Conservation (phyloP, 2,113 vertebrate genomes). For the Parus major region DNA sequence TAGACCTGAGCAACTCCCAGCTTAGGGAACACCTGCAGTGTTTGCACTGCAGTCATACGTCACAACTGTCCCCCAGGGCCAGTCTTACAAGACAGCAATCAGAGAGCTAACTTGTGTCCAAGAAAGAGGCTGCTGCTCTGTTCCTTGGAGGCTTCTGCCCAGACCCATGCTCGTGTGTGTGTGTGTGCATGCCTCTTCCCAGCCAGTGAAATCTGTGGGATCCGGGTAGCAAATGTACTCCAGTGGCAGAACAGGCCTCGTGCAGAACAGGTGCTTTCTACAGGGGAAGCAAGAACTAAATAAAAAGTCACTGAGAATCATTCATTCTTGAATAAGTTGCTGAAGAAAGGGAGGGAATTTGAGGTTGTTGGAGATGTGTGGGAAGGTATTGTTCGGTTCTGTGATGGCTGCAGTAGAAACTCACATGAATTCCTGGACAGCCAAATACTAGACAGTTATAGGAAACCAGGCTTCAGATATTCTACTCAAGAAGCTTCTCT, state of each 20-base stretch:
- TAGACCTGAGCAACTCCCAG: not conserved
- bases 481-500: not conserved
- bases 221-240: not conserved
- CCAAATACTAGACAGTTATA: not conserved
- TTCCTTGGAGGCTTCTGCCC: not conserved
- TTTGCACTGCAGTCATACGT: not conserved
- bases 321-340: not conserved
- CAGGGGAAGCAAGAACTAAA: not conserved
- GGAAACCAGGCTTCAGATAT: not conserved
- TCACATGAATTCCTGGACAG: not conserved
- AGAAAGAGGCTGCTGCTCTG: not conserved
- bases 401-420: not conserved
- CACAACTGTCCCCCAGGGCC: not conserved
- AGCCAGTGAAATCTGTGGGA: not conserved
- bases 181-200: rapidly evolving
- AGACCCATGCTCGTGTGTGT: not conserved
- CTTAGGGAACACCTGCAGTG: not conserved
- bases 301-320: not conserved
- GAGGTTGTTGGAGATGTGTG: not conserved
- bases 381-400: not conserved
- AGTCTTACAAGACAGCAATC: not conserved
- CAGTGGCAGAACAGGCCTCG: not conserved
- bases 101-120: not conserved
- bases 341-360: not conserved
- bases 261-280: not conserved